A percentile compares a stretch with the other conserved stretches of the same genome.
phyloP scores from a whole-genome alignment of 2,888 invertebrate genomes.

The Catotricha subobsoleta region DNA sequence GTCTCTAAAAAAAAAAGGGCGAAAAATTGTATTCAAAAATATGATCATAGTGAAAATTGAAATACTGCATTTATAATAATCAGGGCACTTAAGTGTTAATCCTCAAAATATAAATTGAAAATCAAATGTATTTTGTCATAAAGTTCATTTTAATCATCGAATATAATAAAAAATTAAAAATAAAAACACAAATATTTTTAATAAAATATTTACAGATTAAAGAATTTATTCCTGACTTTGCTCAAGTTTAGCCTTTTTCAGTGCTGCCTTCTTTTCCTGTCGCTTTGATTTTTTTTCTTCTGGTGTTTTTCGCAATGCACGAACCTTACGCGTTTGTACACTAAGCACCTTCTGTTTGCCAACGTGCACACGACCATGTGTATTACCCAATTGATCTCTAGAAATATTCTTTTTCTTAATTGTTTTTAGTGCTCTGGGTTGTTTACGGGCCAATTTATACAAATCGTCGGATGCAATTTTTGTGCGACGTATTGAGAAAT shows the following conservation, averaged over 20 bases:
- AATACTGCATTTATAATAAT: too few species aligned
- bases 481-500: slow-evolving; percentile 68
- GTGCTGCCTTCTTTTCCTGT: slow-evolving; percentile 32
- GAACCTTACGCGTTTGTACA: slow-evolving; percentile 81
- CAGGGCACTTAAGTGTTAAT: too few species aligned
- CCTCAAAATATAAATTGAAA: too few species aligned
- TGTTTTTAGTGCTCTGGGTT: slow-evolving; percentile 58
- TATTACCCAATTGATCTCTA: slow-evolving; percentile 72
- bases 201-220: too few species aligned
- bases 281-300: slow-evolving; percentile 45
- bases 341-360: slow-evolving; percentile 68
- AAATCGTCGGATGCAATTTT: slow-evolving; percentile 81
- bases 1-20: too few species aligned
- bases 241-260: slow-evolving; percentile 13
- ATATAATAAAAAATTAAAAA: too few species aligned
- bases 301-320: slow-evolving; percentile 60
- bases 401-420: slow-evolving; percentile 83
- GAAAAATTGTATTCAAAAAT: too few species aligned
- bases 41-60: too few species aligned
- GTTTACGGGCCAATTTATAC: slow-evolving; percentile 61
- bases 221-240: too few species aligned
- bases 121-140: too few species aligned
- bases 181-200: too few species aligned
- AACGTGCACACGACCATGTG: slow-evolving; percentile 82
- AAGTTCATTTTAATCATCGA: too few species aligned